Evolutionary conservation across 2,113 vertebrate species (phyloP), one percentile per base, ranked within the genome.

Genomic region (Otus sunia): DNA sequence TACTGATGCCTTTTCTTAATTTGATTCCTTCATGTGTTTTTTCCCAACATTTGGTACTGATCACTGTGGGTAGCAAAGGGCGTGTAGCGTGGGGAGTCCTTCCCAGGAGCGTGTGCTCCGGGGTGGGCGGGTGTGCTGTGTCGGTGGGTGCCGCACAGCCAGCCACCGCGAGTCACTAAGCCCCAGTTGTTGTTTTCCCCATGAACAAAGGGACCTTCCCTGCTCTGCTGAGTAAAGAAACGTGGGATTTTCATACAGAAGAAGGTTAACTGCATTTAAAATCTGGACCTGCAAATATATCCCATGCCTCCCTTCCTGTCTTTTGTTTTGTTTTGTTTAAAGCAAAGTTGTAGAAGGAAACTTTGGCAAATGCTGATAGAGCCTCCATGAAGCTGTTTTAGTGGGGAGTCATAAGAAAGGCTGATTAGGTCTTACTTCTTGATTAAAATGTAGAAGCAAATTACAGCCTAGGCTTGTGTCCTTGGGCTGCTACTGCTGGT

Each of bases 11-110:
- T 95, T 62, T 86, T 58, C 91, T 96, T 96, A 43, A 64, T 95
- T 97, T 95, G 92, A 85, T 95, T 92, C 56, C 52, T 77, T 67
- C 59, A 39, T 34, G 32, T 83, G 60, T 18, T 92, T 97, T 79
- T 69, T 88, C 37, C 56, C 85, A 83, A 50, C 18, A 21, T 76
- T 64, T 88, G 63, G 75, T 45, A 9, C 18, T 52, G 85, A 77
- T 89, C 77, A 36, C 5, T 83, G 62, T 36, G 72, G 59, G 69
- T 34, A 82, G 60, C 56, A 58, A 52, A 45, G 72, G 83, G 52
- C 19, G 1, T 18, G 60, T 95, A 45, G 43, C 43, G 17, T 45
- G 43, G 43, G 43, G 79, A 88, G 73, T 14, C 73, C 36, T 67
- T 41, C 45, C 41, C 60, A 20, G 76, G 45, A 23, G 32, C 0